A percentile compares a stretch with the other conserved stretches of the same genome.
phyloP scores from a whole-genome alignment of 1,140 invertebrate species.

The Drosophila kanapiae region DNA sequence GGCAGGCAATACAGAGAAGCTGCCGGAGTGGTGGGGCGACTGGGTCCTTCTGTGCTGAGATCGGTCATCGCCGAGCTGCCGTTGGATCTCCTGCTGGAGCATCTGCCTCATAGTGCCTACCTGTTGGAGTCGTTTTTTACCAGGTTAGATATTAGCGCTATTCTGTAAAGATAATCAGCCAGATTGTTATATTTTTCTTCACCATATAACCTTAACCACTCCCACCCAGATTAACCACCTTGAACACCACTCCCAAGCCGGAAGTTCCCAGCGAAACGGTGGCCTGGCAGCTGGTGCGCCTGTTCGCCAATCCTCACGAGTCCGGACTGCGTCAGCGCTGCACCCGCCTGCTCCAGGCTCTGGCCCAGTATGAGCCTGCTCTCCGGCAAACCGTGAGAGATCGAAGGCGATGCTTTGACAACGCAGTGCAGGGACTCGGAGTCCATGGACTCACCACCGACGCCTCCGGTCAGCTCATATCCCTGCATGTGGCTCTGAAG shows the following conservation, averaged over 20 bases:
- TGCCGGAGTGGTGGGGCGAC: conserved; percentile 90
- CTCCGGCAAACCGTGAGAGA: conserved; percentile 87
- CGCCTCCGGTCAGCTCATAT: conserved; percentile 87
- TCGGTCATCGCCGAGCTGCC: conserved; percentile 92
- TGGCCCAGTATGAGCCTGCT: conserved; percentile 87
- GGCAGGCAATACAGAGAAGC: conserved; percentile 92
- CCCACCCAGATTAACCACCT: conserved; percentile 86
- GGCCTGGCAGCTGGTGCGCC: conserved; percentile 92
- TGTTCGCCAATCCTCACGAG: conserved; percentile 90
- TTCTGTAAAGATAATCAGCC: neutral
- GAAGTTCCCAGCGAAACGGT: conserved; percentile 91
- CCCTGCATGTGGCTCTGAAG: conserved; percentile 90
- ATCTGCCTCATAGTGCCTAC: conserved; percentile 93
- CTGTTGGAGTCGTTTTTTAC: conserved; percentile 94
- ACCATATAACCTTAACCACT: neutral
- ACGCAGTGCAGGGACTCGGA: conserved; percentile 93
- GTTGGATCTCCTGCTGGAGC: conserved; percentile 93
- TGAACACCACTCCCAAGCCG: conserved; percentile 87
- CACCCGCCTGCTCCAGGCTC: conserved; percentile 86
- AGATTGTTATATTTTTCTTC: neutral
- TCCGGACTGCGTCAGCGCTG: conserved; percentile 87
- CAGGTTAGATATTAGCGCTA: conserved; percentile 88
- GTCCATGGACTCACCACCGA: conserved; percentile 93
- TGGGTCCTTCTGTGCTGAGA: conserved; percentile 91
- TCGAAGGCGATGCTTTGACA: conserved; percentile 90